Percentiles rank a stretch among this genome's conserved stretches.
Conservation (phyloP, 2,797 vertebrate genomes). For the Otus scops region DNA sequence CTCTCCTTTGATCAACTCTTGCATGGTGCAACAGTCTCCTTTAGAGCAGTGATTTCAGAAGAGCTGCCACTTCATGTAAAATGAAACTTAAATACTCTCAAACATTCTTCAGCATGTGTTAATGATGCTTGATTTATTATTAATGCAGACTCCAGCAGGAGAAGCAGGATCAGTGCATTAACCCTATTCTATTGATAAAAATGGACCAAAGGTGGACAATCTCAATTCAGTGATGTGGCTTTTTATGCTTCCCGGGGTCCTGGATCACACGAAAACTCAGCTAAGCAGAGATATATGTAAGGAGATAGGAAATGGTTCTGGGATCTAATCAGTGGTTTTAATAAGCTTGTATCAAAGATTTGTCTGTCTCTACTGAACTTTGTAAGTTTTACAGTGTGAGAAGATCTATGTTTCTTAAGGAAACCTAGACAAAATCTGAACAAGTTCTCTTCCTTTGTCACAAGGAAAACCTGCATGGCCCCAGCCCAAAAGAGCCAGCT, state of each 20-base stretch:
- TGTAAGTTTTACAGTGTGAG: not conserved
- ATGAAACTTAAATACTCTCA: not conserved
- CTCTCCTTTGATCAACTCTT: not conserved
- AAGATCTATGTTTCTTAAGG: not conserved
- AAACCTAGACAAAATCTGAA: not conserved
- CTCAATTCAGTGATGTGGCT: not conserved
- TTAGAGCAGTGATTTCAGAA: not conserved
- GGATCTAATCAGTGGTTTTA: not conserved
- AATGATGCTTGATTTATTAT: not conserved
- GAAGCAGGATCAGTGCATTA: not conserved
- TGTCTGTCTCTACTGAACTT: not conserved
- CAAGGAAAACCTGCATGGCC: not conserved
- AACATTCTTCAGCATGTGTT: not conserved
- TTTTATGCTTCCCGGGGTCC: not conserved
- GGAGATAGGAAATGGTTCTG: not conserved
- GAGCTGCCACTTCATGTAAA: not conserved
- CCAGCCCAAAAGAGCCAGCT: not conserved
- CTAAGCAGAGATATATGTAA: not conserved
- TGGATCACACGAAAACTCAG: not conserved
- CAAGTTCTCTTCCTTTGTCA: not conserved
- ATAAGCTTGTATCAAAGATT: not conserved
- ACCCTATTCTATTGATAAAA: not conserved
- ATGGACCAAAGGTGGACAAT: not conserved
- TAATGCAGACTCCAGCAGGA: not conserved
- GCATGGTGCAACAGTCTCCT: not conserved